These are phyloP conservation scores for Phlogophora meticulosa DNA, from an alignment of 2,888 invertebrate species.

Conservation along the genomic window DNA sequence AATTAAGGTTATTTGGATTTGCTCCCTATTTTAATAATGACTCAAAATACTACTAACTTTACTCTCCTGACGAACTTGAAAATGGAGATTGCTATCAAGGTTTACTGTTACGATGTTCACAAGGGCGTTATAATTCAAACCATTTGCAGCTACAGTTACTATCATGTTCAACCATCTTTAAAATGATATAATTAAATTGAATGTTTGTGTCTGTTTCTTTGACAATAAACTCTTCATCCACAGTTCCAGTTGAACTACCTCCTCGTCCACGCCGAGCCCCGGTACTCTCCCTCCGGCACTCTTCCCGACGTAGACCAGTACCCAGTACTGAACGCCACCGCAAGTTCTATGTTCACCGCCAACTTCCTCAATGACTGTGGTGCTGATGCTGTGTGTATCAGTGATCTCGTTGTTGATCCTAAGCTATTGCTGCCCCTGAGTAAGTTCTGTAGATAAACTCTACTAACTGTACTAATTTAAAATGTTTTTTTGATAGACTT, in stretches of 20 bases:
- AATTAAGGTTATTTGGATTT: slow-evolving; percentile 91
- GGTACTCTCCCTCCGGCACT: slow-evolving; percentile 86
- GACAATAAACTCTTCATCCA: slow-evolving; percentile 56
- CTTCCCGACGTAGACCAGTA: slow-evolving; percentile 94
- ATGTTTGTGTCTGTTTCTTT: not conserved
- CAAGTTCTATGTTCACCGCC: slow-evolving; percentile 95
- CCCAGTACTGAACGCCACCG: slow-evolving; percentile 97
- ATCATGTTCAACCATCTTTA: too few relatives aligned
- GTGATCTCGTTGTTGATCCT: slow-evolving; percentile 93
- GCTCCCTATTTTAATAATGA: not conserved
- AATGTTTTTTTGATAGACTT: too few relatives aligned
- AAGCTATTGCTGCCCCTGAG: slow-evolving; percentile 91
- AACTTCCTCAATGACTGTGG: slow-evolving; percentile 98
- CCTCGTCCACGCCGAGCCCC: slow-evolving; percentile 93
- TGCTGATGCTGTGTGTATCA: slow-evolving; percentile 96
- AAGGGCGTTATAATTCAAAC: too few relatives aligned
- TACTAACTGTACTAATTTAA: too few relatives aligned
- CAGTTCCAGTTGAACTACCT: slow-evolving; percentile 96
- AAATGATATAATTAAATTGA: too few relatives aligned
- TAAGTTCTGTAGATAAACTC: too few relatives aligned
- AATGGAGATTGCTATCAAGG: too few relatives aligned
- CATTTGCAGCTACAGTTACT: too few relatives aligned
- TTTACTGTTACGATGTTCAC: too few relatives aligned
- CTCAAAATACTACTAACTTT: too few relatives aligned
- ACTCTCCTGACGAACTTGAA: too few relatives aligned